Conservation (phyloP, 2,888 invertebrate species). For the Andrena fulva region DNA sequence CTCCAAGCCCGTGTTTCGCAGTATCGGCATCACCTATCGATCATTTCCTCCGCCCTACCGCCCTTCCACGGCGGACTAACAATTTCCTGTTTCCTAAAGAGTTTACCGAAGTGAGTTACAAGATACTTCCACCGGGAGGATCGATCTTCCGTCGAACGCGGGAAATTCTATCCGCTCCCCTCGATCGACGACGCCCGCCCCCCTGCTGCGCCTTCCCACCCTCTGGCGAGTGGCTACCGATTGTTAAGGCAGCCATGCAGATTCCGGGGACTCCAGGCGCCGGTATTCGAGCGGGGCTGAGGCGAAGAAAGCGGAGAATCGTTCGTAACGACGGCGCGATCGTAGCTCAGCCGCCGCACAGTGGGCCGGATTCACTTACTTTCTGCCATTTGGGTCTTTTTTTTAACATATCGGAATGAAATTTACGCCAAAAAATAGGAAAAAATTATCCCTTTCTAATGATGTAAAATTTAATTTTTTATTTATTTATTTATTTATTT, state of each 20-base stretch:
- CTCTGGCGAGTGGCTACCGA: neutral
- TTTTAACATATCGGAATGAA: too few relatives aligned
- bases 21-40: slow-evolving; percentile 79
- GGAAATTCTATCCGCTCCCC: slow-evolving; percentile 34
- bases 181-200: neutral
- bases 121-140: slow-evolving; percentile 80
- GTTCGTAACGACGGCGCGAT: too few relatives aligned
- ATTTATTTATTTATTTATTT: too few relatives aligned
- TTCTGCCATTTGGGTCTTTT: too few relatives aligned
- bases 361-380: too few relatives aligned
- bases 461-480: too few relatives aligned
- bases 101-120: slow-evolving; percentile 82
- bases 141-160: slow-evolving; percentile 78
- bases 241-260: neutral
- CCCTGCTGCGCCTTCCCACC: neutral
- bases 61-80: slow-evolving; percentile 79
- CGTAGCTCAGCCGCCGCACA: neutral
- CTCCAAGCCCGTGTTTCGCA: slow-evolving; percentile 37
- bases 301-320: too few relatives aligned
- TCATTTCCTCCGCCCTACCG: slow-evolving; percentile 76
- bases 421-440: too few relatives aligned
- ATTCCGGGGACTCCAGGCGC: neutral
- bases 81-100: slow-evolving; percentile 84
- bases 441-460: too few relatives aligned
- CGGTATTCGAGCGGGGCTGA: too few relatives aligned